A percentile compares a stretch with the other conserved stretches of the same genome.
Conservation (phyloP, 37 sponge, comb jelly and placozoan genomes). For the Cladorhizidae sp. region DNA sequence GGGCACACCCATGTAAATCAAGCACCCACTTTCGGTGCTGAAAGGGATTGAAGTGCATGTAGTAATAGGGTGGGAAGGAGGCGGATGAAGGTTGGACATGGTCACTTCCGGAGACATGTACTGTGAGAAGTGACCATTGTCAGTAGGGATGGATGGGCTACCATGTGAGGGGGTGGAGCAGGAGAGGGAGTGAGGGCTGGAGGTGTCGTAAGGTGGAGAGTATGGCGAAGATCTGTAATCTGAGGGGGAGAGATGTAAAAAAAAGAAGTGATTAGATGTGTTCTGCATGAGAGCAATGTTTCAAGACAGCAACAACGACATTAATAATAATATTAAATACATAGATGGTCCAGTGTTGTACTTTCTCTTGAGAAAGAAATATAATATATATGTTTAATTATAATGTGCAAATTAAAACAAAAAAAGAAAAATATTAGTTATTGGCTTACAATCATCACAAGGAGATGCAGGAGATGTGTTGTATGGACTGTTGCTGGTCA, state of each 20-base stretch:
- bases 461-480: constrained; percentile 2
- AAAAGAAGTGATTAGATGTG: no score
- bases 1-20: background rate
- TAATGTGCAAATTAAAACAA: no score
- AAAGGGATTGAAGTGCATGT: background rate
- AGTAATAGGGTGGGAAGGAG: background rate
- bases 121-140: background rate
- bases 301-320: background rate
- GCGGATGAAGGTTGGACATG: background rate
- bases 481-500: no score
- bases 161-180: background rate
- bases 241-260: background rate
- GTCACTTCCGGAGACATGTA: background rate
- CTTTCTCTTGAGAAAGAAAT: no score
- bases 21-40: background rate
- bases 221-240: constrained; percentile 12
- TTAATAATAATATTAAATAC: background rate
- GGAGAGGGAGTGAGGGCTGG: constrained; percentile 25
- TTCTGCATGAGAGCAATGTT: background rate
- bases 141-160: constrained; percentile 18
- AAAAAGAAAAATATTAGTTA: background rate
- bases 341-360: background rate
- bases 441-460: constrained; percentile 28
- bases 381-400: no score
- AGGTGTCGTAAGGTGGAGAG: constrained; percentile 29